Evolutionary conservation across 2,113 vertebrate species (phyloP).

Genomic region (Heterochromis multidens): DNA sequence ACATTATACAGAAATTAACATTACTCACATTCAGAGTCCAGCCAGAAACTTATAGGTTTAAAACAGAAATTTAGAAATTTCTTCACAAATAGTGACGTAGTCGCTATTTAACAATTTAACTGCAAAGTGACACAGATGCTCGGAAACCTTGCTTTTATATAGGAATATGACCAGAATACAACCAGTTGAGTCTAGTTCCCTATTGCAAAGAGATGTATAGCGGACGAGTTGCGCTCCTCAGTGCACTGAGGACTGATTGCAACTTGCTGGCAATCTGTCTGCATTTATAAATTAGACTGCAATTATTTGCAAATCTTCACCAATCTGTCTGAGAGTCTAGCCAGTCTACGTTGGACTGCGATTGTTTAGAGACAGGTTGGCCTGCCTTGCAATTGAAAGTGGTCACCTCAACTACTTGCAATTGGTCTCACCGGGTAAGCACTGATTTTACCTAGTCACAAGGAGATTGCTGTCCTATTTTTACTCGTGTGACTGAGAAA

Average conservation of each 20-base stretch:
- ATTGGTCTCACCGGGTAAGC: neutral
- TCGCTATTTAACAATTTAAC: neutral
- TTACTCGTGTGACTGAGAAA: neutral
- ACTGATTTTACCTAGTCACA: too few species aligned
- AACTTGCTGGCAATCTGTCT: neutral
- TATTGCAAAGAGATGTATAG: neutral
- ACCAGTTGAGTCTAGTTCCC: neutral
- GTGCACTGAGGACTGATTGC: neutral
- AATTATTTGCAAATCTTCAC: neutral
- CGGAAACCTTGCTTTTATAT: neutral
- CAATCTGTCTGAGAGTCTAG: neutral
- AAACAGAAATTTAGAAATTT: neutral
- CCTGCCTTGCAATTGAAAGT: neutral
- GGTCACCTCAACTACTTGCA: neutral
- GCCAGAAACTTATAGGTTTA: accelerated
- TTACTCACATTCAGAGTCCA: neutral
- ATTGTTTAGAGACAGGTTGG: accelerated
- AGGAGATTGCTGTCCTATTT: neutral
- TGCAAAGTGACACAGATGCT: too few species aligned
- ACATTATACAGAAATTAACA: neutral
- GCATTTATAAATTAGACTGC: neutral
- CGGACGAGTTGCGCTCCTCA: neutral
- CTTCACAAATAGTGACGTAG: too few species aligned
- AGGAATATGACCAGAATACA: neutral
- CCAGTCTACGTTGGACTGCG: neutral